Conservation (phyloP, 2,888 invertebrate species). For the Isotomurus palustris region DNA sequence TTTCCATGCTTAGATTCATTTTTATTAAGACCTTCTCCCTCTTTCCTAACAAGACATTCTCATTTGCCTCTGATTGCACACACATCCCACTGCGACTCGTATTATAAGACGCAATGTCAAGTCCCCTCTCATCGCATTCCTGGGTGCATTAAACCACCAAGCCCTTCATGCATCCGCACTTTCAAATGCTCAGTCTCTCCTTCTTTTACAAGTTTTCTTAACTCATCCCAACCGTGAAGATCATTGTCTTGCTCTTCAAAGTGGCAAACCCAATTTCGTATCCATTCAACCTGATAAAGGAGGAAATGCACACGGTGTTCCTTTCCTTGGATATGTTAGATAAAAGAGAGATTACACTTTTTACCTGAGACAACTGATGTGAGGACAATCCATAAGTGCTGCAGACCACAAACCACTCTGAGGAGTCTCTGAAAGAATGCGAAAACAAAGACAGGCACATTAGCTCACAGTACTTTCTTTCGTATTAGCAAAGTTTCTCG, state of each 20-base stretch:
- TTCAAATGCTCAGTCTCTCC: not conserved
- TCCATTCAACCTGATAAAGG: too few species aligned
- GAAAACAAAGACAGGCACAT: slow-evolving; percentile 5
- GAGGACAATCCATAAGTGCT: slow-evolving; percentile 44
- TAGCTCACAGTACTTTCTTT: not conserved
- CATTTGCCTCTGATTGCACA: slow-evolving; percentile 16
- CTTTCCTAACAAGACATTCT: not conserved
- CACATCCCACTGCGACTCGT: not conserved
- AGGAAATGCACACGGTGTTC: not conserved
- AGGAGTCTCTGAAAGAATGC: slow-evolving; percentile 37
- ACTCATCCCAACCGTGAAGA: too few species aligned
- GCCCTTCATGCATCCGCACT: not conserved
- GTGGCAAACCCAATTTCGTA: too few species aligned
- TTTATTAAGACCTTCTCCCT: slow-evolving; percentile 29
- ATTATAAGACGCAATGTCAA: too few species aligned
- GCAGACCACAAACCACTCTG: slow-evolving; percentile 38
- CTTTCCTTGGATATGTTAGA: not conserved
- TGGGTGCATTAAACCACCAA: not conserved
- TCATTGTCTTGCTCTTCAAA: too few species aligned
- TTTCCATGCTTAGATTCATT: slow-evolving; percentile 40
- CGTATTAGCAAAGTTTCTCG: too few species aligned
- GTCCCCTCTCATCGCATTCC: not conserved
- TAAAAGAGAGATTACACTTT: too few species aligned
- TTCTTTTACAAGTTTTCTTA: too few species aligned
- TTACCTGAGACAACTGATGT: slow-evolving; percentile 44